Base-by-base conservation (phyloP, 2,888 invertebrate species). In the Mythimna lalbum region DNA sequence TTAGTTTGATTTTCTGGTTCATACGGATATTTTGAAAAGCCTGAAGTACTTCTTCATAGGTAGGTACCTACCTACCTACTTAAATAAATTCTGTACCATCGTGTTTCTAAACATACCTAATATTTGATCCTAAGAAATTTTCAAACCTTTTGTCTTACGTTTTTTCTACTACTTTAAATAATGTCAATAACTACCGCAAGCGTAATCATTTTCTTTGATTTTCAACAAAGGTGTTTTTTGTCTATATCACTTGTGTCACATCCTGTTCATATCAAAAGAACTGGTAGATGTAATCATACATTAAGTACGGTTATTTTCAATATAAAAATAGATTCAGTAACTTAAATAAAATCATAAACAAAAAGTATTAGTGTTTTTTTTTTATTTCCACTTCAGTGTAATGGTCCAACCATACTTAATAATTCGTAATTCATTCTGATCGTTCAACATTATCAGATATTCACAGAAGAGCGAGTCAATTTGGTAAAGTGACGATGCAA, bases 401-500 rank as follows among this genome's bases (percentile, higher is more conserved):
- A 43, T 55, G 23, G 50, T 43, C 4, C 27, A 73, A 63, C 7
- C 52, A 59, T 50, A n/a, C n/a, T n/a, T n/a, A n/a, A n/a, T n/a
- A 31, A 61, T 47, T 67, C 33, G 17, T 55, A 52, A 23, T 47
- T 23, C 31, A 55, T 77, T 63, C 23, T 14, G 49, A 62, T 49
- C 14, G 49, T 27, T 55, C n/a, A 65, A 65, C 31, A 63, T 56
- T 65, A 73, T 73, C 63, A 68, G 52, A 63, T 66, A 82, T 79
- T 73, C 59, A 79, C 68, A 66, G 63, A 72, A 65, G 67, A 73
- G 69, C 60, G 33, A 66, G 53, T 71, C 69, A 75, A 77, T 71
- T 76, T 62, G 61, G 67, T 69, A 63, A 72, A 78, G 72, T 70
- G 71, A 75, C 68, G 80, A 71, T 78, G 78, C 72, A 81, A 69